phyloP scores from a whole-genome alignment of 2,888 invertebrate species.

The Drosophila neotestacea region DNA sequence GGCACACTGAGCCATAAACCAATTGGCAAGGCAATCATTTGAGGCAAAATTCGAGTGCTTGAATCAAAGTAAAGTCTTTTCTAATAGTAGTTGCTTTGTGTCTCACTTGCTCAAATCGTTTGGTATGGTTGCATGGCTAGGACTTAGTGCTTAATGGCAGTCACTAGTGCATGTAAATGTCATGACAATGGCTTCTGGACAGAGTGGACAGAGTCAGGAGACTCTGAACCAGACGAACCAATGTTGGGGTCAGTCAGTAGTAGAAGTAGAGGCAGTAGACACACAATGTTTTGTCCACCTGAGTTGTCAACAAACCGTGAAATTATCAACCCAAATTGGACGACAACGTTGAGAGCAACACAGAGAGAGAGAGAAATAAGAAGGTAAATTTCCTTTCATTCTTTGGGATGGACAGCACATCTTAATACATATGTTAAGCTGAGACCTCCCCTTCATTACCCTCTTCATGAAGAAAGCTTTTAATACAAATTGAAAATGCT shows the following conservation, averaged over 20 bases:
- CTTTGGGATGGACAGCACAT: slow-evolving; percentile 39
- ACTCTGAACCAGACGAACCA: slow-evolving; percentile 47
- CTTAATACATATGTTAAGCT: slow-evolving; percentile 74
- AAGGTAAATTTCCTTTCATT: slow-evolving; percentile 24
- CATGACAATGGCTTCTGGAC: slow-evolving; percentile 68
- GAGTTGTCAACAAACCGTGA: slow-evolving; percentile 83
- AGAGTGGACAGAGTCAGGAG: slow-evolving; percentile 4
- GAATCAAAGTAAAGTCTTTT: slow-evolving; percentile 62
- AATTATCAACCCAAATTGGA: slow-evolving; percentile 81
- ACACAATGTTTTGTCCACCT: slow-evolving; percentile 74
- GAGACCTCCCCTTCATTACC: slow-evolving; percentile 4
- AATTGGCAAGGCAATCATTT: slow-evolving; percentile 78
- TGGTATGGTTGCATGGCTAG: slow-evolving; percentile 48
- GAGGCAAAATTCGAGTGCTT: slow-evolving; percentile 56
- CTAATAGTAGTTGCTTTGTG: slow-evolving; percentile 47
- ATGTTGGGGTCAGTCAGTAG: slow-evolving; percentile 35
- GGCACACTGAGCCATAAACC: slow-evolving; percentile 76
- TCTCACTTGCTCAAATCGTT: slow-evolving; percentile 35
- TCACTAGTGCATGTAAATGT: slow-evolving; percentile 79
- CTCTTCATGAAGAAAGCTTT: slow-evolving; percentile 65
- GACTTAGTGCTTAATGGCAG: slow-evolving; percentile 74
- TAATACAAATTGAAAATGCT: slow-evolving; percentile 81
- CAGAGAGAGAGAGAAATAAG: background rate
- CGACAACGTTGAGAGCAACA: slow-evolving; percentile 47
- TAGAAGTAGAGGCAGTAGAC: slow-evolving; percentile 36